Conservation (phyloP, 2,113 vertebrate species). For the Anarhynchus alexandrinus region DNA sequence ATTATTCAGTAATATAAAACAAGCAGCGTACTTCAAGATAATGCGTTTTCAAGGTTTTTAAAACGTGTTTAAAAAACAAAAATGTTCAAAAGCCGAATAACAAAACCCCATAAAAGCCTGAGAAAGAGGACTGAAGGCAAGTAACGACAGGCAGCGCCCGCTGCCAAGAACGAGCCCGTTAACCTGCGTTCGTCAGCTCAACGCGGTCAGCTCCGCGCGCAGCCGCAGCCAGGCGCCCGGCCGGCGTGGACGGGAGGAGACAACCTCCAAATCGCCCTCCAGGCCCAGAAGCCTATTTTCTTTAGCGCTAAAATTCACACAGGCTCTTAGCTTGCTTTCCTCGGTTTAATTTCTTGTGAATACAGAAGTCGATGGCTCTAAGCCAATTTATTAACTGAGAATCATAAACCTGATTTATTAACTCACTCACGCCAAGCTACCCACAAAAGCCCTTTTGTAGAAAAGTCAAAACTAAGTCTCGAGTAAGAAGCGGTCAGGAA, state of each 20-base stretch:
- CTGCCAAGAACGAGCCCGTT: not conserved
- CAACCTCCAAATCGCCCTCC: not conserved
- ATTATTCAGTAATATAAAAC: not conserved
- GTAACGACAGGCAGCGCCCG: not conserved
- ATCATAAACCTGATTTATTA: slow-evolving; percentile 48
- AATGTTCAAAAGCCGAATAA: not conserved
- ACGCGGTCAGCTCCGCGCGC: not conserved
- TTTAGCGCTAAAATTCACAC: not conserved
- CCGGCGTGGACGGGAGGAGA: fast-evolving
- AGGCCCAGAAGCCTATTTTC: not conserved
- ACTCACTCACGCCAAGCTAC: not conserved
- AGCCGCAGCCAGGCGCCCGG: fast-evolving
- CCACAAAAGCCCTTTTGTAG: slow-evolving; percentile 9
- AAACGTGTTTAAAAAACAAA: not conserved
- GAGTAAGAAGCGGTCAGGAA: not conserved
- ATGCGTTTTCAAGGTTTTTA: not conserved
- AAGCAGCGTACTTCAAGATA: not conserved
- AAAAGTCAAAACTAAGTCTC: not conserved
- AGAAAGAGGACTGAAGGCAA: not conserved
- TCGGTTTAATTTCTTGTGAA: not conserved
- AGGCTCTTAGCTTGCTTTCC: not conserved
- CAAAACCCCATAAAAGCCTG: not conserved
- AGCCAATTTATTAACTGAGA: slow-evolving; percentile 26
- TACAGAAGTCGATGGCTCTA: not conserved
- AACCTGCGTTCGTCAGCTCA: not conserved